phyloP scores from a whole-genome alignment of 2,113 vertebrate species.

The Prochilodus magdalenae region DNA sequence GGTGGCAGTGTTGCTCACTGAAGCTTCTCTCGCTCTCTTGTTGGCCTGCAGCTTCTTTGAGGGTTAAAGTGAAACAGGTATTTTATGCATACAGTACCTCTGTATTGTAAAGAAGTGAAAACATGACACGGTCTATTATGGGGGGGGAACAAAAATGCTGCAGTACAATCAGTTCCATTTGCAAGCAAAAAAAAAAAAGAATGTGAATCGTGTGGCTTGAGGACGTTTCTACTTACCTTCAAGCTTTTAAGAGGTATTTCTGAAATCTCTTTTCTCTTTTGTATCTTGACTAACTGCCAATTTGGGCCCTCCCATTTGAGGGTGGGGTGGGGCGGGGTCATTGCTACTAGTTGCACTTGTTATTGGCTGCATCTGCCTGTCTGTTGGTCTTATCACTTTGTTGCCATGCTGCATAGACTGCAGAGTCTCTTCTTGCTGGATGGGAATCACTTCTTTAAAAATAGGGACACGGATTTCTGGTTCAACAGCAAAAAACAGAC shows the following conservation, averaged over 20 bases:
- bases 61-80: not conserved
- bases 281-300: constrained; percentile 2
- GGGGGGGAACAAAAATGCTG: not conserved
- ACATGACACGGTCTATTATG: not conserved
- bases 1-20: not conserved
- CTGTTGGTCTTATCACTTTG: not conserved
- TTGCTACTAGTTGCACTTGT: constrained; percentile 13
- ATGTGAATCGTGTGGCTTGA: not conserved
- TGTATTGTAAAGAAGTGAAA: not conserved
- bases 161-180: constrained; percentile 10
- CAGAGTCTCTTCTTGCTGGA: not conserved
- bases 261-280: not conserved
- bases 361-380: constrained; percentile 19
- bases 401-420: not conserved
- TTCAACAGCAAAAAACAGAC: not conserved
- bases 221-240: not conserved
- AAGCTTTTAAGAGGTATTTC: constrained; percentile 9
- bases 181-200: not conserved
- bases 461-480: not conserved
- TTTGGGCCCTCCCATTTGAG: not conserved
- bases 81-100: not conserved
- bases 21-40: not conserved
- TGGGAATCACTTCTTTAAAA: constrained; percentile 30
- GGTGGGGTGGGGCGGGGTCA: not conserved
- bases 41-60: not conserved